phyloP scores from a whole-genome alignment of 2,113 vertebrate species.

The Chaetorhynchus papuensis region DNA sequence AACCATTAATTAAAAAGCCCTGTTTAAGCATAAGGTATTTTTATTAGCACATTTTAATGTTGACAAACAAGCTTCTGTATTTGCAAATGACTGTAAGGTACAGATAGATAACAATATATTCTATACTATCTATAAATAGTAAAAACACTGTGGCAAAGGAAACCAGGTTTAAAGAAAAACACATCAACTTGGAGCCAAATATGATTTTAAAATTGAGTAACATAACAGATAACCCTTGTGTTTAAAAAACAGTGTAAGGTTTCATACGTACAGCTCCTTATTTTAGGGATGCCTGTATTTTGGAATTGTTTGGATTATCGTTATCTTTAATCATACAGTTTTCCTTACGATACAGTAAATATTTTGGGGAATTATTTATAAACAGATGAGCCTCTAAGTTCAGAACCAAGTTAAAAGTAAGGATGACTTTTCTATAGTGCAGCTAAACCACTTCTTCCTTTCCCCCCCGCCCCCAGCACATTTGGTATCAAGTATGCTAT shows the following conservation, averaged over 20 bases:
- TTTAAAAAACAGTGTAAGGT: not conserved
- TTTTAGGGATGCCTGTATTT: not conserved
- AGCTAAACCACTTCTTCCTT: not conserved
- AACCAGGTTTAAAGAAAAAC: not conserved
- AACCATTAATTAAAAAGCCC: not conserved
- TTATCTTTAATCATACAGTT: not conserved
- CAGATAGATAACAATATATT: not conserved
- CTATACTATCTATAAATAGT: not conserved
- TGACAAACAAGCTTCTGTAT: not conserved
- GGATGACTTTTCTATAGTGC: not conserved
- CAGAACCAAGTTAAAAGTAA: not conserved
- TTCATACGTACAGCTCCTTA: not conserved
- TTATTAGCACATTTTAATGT: not conserved
- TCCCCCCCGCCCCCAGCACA: not conserved
- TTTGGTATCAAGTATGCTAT: not conserved
- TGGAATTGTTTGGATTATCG: not conserved
- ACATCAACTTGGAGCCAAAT: not conserved
- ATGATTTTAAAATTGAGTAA: not conserved
- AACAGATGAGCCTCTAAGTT: not conserved
- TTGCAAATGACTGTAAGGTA: not conserved
- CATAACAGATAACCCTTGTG: not conserved
- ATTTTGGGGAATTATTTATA: not conserved
- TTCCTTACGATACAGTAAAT: not conserved
- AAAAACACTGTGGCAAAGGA: not conserved
- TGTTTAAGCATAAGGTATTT: not conserved